Conservation (phyloP, 2,888 invertebrate genomes). For the Byasa hedistus region DNA sequence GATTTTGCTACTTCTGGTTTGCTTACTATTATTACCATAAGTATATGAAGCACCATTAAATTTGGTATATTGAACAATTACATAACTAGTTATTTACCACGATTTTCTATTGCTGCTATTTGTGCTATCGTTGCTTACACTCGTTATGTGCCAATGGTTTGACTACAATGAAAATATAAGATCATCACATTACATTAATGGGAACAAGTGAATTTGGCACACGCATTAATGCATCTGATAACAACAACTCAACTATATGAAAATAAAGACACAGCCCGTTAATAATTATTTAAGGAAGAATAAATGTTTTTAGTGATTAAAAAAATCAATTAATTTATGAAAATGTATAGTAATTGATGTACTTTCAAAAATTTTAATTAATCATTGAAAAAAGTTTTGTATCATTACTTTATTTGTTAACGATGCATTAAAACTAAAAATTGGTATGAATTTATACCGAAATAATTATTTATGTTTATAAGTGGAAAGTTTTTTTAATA, state of each 20-base stretch:
- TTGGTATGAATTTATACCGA: conserved; percentile 8
- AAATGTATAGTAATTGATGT: not conserved
- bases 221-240: conserved; percentile 21
- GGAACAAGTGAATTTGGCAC: conserved; percentile 26
- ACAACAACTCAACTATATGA: not conserved
- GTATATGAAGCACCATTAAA: conserved; percentile 31
- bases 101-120: conserved; percentile 27
- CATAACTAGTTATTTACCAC: conserved; percentile 25
- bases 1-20: conserved; percentile 22
- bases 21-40: conserved; percentile 29
- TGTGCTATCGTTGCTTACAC: conserved; percentile 29
- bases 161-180: conserved; percentile 11
- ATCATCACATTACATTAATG: conserved; percentile 7
- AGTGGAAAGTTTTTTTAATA: conserved; percentile 10
- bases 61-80: conserved; percentile 30
- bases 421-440: conserved; percentile 6
- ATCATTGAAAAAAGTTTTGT: not conserved
- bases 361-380: too few species aligned
- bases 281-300: not conserved
- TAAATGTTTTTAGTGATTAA: not conserved
- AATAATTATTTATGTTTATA: conserved; percentile 12
- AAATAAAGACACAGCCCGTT: not conserved
- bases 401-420: not conserved
- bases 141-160: conserved; percentile 12
- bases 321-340: not conserved